These are phyloP conservation scores for Plagodis dolabraria DNA, from an alignment of 2,888 invertebrate species.

Conservation along the genomic window DNA sequence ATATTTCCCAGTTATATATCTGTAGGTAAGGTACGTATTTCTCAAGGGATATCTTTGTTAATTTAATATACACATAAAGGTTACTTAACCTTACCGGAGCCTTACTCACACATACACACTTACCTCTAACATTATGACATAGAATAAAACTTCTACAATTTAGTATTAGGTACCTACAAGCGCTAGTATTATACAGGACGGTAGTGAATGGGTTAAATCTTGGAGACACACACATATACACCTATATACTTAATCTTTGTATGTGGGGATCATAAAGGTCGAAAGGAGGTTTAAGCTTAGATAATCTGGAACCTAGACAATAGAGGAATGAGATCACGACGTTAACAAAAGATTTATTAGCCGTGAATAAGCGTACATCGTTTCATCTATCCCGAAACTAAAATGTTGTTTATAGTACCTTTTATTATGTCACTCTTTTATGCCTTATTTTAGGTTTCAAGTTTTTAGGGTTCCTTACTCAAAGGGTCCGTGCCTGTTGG, in stretches of 20 bases:
- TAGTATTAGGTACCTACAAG: constrained; percentile 1
- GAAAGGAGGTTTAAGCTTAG: too few relatives aligned
- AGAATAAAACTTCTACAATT: constrained; percentile 19
- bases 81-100: constrained; percentile 27
- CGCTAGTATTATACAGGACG: too few relatives aligned
- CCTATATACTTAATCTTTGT: too few relatives aligned
- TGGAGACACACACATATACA: too few relatives aligned
- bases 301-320: neutral
- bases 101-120: constrained; percentile 40
- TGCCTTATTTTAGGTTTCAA: too few relatives aligned
- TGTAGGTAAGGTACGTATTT: constrained; percentile 58
- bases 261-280: neutral
- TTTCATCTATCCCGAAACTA: too few relatives aligned
- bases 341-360: neutral
- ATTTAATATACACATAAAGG: constrained; percentile 55
- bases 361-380: too few relatives aligned
- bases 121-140: neutral
- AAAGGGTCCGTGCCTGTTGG: too few relatives aligned
- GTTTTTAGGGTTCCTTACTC: too few relatives aligned
- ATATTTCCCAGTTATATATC: constrained; percentile 49
- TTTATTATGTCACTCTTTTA: too few relatives aligned
- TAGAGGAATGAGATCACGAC: neutral
- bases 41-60: constrained; percentile 51
- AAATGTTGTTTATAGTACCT: too few relatives aligned
- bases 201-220: too few relatives aligned